A percentile compares a stretch with the other conserved stretches of the same genome.
phyloP scores from a whole-genome alignment of 2,797 vertebrate genomes.

The Galaxias olidus region DNA sequence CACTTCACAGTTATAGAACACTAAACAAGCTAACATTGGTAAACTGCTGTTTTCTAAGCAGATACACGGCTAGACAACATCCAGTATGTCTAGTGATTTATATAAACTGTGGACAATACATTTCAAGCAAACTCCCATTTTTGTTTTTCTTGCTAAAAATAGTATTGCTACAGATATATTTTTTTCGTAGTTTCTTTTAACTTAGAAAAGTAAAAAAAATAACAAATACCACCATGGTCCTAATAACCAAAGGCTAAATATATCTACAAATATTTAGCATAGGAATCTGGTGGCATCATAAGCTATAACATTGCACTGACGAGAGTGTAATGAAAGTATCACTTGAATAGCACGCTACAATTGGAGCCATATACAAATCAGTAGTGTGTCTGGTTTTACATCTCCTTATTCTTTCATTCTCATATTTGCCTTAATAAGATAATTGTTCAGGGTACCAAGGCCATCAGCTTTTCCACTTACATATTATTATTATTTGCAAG shows the following conservation, averaged over 20 bases:
- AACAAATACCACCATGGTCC: conserved; percentile 58
- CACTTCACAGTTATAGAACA: conserved; percentile 55
- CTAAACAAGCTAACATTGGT: conserved; percentile 36
- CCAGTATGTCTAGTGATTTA: conserved; percentile 37
- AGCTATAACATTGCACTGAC: conserved; percentile 47
- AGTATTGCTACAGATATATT: conserved; percentile 68
- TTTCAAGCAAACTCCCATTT: conserved; percentile 40
- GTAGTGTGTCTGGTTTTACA: conserved; percentile 48
- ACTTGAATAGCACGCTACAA: conserved; percentile 56
- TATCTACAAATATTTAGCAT: conserved; percentile 48
- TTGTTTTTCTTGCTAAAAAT: conserved; percentile 51
- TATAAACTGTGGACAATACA: conserved; percentile 43
- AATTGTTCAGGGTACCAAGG: conserved; percentile 40
- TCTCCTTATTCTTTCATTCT: conserved; percentile 57
- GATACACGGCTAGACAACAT: conserved; percentile 21
- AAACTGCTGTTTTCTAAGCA: conserved; percentile 14
- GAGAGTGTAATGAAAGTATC: conserved; percentile 30
- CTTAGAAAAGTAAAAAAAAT: conserved; percentile 66
- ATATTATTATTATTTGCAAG: too few species aligned
- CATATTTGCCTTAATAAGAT: conserved; percentile 43
- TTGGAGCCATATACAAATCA: conserved; percentile 59
- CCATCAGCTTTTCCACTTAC: conserved; percentile 32
- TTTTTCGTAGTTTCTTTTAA: conserved; percentile 36
- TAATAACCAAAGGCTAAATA: conserved; percentile 50
- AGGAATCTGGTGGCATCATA: conserved; percentile 51